Evolutionary conservation across 2,113 vertebrate genomes (phyloP).

Genomic region (Todiramphus chloris): DNA sequence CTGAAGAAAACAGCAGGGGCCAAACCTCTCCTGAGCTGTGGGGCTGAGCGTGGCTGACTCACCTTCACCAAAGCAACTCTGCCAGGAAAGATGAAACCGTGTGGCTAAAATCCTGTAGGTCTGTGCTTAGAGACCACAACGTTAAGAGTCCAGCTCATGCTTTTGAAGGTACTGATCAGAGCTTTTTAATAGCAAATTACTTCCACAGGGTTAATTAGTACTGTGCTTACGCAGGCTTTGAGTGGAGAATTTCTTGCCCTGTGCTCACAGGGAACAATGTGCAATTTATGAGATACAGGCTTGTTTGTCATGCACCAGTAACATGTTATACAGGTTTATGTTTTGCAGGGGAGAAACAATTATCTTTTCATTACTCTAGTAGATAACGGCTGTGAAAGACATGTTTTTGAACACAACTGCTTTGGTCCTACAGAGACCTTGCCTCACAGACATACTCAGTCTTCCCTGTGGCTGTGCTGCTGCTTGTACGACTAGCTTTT

Average conservation of each 20-base stretch:
- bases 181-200: background rate
- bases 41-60: fast-evolving
- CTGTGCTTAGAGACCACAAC: background rate
- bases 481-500: background rate
- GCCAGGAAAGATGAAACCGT: background rate
- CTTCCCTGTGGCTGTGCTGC: background rate
- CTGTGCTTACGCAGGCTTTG: background rate
- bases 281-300: fast-evolving
- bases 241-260: background rate
- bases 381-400: fast-evolving
- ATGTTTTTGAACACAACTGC: background rate
- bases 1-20: background rate
- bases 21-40: background rate
- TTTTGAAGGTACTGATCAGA: background rate
- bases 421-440: background rate
- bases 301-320: fast-evolving
- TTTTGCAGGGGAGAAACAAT: background rate
- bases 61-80: background rate
- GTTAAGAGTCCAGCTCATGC: background rate
- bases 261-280: fast-evolving
- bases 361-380: background rate
- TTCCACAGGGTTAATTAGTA: background rate
- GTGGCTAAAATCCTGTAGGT: background rate
- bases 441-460: fast-evolving
- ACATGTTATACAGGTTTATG: fast-evolving